These are phyloP conservation scores for Callyntrura sp. DNA, from an alignment of 2,888 invertebrate species.

Conservation along the genomic window DNA sequence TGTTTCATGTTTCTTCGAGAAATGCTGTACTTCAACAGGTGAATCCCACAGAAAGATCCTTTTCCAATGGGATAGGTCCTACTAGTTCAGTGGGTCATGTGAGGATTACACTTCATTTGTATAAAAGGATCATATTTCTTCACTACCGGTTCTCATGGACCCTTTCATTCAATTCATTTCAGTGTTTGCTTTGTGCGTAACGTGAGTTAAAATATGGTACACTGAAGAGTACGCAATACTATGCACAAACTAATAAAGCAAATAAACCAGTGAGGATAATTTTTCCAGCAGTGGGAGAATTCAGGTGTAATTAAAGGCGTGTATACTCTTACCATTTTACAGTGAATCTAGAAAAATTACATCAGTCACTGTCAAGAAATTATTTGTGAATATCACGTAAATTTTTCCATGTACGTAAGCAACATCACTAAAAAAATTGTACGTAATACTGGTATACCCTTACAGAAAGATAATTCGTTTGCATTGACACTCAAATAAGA, in stretches of 20 bases:
- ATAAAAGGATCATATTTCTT: slow-evolving; percentile 60
- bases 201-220: neutral
- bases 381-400: neutral
- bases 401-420: neutral
- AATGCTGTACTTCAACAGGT: slow-evolving; percentile 53
- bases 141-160: slow-evolving; percentile 71
- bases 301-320: neutral
- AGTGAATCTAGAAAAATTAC: neutral
- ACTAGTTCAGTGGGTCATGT: slow-evolving; percentile 72
- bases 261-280: neutral
- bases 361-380: neutral
- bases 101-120: slow-evolving; percentile 46
- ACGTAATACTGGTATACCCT: neutral
- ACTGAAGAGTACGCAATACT: neutral
- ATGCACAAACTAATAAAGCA: neutral
- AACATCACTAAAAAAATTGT: neutral
- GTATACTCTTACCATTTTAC: neutral
- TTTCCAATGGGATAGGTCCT: slow-evolving; percentile 50
- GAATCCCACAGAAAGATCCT: slow-evolving; percentile 64
- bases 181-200: neutral
- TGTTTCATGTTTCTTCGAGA: neutral
- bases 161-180: slow-evolving; percentile 29
- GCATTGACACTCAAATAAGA: slow-evolving; percentile 20
- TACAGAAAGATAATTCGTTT: neutral
- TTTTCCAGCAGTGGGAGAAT: neutral